Evolutionary conservation across 2,113 vertebrate species (phyloP).

Genomic region (Prionailurus viverrinus): DNA sequence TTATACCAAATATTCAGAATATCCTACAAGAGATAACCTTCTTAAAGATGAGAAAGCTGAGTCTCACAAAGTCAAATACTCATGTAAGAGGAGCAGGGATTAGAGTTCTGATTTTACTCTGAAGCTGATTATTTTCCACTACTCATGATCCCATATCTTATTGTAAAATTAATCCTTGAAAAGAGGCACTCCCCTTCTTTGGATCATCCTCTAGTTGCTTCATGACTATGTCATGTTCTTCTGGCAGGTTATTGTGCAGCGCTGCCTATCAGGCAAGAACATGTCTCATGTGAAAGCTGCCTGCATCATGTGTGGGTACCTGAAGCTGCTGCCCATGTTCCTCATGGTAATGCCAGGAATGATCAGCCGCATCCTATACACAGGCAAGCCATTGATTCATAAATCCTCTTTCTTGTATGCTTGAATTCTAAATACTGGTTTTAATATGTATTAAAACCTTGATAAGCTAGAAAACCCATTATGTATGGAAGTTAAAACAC

Average conservation of each 20-base stretch:
- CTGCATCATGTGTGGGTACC: slow-evolving; percentile 92
- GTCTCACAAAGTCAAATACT: neutral
- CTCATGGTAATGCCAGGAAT: slow-evolving; percentile 94
- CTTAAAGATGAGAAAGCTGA: neutral
- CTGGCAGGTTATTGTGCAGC: slow-evolving; percentile 93
- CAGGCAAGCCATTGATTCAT: slow-evolving; percentile 80
- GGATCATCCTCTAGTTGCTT: neutral
- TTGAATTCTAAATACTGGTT: neutral
- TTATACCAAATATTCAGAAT: neutral
- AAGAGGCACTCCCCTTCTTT: neutral
- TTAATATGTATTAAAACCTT: neutral
- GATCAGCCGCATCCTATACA: slow-evolving; percentile 93
- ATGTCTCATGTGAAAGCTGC: slow-evolving; percentile 93
- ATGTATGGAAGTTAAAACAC: neutral
- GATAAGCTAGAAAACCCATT: neutral
- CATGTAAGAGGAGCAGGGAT: neutral
- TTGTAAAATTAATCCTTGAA: neutral
- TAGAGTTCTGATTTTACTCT: neutral
- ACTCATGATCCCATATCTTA: neutral
- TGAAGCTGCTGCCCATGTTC: slow-evolving; percentile 93
- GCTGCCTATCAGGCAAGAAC: slow-evolving; percentile 92
- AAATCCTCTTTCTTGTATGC: neutral
- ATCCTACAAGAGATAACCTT: neutral
- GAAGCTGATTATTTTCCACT: neutral
- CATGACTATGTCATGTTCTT: neutral